Percentiles rank a stretch among this genome's conserved stretches.
These are phyloP conservation scores for Synaphobranchus kaupii DNA, from an alignment of 2,797 vertebrate genomes.

Conservation along the genomic window DNA sequence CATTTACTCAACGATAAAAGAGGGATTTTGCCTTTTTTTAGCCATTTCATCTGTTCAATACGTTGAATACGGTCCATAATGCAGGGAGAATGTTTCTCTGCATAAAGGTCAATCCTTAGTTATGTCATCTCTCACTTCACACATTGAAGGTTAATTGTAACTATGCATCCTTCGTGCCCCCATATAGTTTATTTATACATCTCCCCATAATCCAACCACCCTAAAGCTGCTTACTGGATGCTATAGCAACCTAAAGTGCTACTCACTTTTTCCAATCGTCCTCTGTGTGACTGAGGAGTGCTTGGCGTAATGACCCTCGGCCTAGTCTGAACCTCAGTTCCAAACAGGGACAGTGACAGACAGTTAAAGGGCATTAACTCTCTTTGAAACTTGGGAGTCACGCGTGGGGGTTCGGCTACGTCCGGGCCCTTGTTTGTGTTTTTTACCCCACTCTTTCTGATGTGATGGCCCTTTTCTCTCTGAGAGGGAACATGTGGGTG, in stretches of 20 bases:
- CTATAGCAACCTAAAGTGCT: background rate
- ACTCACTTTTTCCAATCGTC: background rate
- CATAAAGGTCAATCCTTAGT: background rate
- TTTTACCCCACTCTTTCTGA: background rate
- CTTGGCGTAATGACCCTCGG: background rate
- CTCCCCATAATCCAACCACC: background rate
- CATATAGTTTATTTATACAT: conserved; percentile 9
- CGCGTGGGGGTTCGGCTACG: background rate
- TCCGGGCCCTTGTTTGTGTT: background rate
- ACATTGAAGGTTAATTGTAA: conserved; percentile 3
- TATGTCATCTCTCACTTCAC: background rate
- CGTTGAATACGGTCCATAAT: background rate
- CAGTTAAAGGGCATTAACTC: too few species aligned
- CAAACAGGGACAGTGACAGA: background rate
- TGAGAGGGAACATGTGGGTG: conserved; percentile 6
- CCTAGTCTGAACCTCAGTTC: background rate
- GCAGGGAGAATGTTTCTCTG: background rate
- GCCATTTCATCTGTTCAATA: too few species aligned
- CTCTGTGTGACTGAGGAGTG: background rate
- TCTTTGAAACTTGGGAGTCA: background rate
- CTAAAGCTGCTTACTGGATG: background rate
- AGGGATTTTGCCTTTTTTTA: background rate
- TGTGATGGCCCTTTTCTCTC: background rate
- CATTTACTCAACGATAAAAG: background rate
- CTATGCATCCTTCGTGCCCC: background rate